A percentile compares a stretch with the other conserved stretches of the same genome.
Conservation (phyloP, 1,140 invertebrate genomes). For the Babylonia areolata region DNA sequence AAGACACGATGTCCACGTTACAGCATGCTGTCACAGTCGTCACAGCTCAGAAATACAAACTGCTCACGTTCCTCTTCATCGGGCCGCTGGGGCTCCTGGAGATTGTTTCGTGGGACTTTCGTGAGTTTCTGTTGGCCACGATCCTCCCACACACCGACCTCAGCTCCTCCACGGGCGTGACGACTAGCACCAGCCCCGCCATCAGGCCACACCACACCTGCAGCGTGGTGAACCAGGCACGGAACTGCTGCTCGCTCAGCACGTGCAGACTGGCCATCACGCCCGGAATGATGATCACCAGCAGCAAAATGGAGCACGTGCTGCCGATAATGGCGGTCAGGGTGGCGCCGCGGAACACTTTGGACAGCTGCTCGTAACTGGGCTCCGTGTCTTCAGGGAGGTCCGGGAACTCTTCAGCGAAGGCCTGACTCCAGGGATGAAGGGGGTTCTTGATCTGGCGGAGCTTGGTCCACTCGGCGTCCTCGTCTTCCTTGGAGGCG, state of each 20-base stretch:
- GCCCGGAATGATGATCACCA: constrained; percentile 53
- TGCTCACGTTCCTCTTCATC: too few relatives aligned
- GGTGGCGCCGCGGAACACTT: constrained; percentile 49
- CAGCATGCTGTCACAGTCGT: too few relatives aligned
- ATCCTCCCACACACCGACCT: constrained; percentile 30
- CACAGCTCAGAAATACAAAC: too few relatives aligned
- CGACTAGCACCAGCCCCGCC: constrained; percentile 50
- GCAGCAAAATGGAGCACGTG: constrained; percentile 40
- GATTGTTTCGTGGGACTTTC: not conserved
- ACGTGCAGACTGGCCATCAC: constrained; percentile 57
- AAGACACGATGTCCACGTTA: too few relatives aligned
- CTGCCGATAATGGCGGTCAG: constrained; percentile 52
- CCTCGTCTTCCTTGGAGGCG: constrained; percentile 32
- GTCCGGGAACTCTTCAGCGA: constrained; percentile 56
- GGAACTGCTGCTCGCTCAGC: constrained; percentile 48
- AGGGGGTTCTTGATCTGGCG: constrained; percentile 75
- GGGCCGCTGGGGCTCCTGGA: too few relatives aligned
- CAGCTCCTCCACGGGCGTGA: constrained; percentile 56
- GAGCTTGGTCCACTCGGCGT: constrained; percentile 65
- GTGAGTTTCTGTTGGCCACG: not conserved
- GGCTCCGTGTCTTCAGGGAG: constrained; percentile 46
- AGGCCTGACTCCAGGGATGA: constrained; percentile 69
- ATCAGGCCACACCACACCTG: constrained; percentile 56
- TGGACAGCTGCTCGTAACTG: constrained; percentile 40
- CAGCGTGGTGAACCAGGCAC: constrained; percentile 40